Evolutionary conservation across 2,797 vertebrate genomes (phyloP).

Genomic region (Adelosebastes latens): DNA sequence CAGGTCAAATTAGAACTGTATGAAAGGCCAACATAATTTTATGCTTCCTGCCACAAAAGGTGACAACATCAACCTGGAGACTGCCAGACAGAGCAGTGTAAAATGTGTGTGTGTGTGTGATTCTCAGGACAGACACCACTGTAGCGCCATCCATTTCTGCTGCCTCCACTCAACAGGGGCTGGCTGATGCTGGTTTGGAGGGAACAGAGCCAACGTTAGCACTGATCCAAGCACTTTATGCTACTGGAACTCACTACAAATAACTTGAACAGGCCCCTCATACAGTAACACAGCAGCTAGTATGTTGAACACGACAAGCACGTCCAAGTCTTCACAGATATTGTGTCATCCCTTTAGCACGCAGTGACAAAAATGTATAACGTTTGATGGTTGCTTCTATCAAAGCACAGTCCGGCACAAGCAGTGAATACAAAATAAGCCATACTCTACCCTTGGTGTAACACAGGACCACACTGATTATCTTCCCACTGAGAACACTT

Average conservation of each 20-base stretch:
- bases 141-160: constrained; percentile 10
- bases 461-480: neutral
- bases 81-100: neutral
- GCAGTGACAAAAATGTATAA: neutral
- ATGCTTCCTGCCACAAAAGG: constrained; percentile 1
- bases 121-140: constrained; percentile 1
- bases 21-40: neutral
- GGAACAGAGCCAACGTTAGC: constrained; percentile 8
- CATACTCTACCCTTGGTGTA: neutral
- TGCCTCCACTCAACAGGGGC: constrained; percentile 24
- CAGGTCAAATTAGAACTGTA: neutral
- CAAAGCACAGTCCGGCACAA: neutral
- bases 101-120: neutral
- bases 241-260: neutral
- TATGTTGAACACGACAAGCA: neutral
- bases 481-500: constrained; percentile 23
- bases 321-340: neutral
- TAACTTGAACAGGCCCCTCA: neutral
- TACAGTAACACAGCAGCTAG: neutral
- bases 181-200: constrained; percentile 3
- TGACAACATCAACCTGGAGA: neutral
- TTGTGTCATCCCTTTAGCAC: neutral
- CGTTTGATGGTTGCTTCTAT: neutral
- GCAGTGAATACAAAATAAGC: neutral
- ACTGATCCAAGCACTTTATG: constrained; percentile 13